phyloP scores from a whole-genome alignment of 1,140 invertebrate genomes.

The Bombyx mori region ASM3026992v2 NC_085124.1:8315501-8316000 shows the following conservation, averaged over 20 bases:
- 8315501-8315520: too few relatives aligned
- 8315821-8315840: slow-evolving; percentile 32
- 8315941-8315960: slow-evolving; percentile 51
- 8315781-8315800: slow-evolving; percentile 46
- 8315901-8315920: slow-evolving; percentile 55
- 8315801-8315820: slow-evolving; percentile 53
- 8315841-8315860: slow-evolving; percentile 11
- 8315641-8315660: too few relatives aligned
- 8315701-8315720: slow-evolving; percentile 15
- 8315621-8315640: too few relatives aligned
- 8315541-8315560: slow-evolving; percentile 2
- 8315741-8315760: slow-evolving; percentile 54
- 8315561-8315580: slow-evolving; percentile 8
- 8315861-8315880: slow-evolving; percentile 3
- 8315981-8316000: slow-evolving; percentile 56
- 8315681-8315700: slow-evolving; percentile 8
- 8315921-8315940: slow-evolving; percentile 50
- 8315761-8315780: slow-evolving; percentile 48
- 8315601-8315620: too few relatives aligned
- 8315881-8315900: slow-evolving; percentile 28
- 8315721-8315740: slow-evolving; percentile 61
- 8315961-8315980: slow-evolving; percentile 61
- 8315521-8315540: not conserved
- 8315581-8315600: not conserved
- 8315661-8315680: too few relatives aligned